A percentile compares a stretch with the other conserved stretches of the same genome.
Evolutionary conservation across 2,113 vertebrate species (phyloP).

Genomic region (Dicrurus megarhynchus): DNA sequence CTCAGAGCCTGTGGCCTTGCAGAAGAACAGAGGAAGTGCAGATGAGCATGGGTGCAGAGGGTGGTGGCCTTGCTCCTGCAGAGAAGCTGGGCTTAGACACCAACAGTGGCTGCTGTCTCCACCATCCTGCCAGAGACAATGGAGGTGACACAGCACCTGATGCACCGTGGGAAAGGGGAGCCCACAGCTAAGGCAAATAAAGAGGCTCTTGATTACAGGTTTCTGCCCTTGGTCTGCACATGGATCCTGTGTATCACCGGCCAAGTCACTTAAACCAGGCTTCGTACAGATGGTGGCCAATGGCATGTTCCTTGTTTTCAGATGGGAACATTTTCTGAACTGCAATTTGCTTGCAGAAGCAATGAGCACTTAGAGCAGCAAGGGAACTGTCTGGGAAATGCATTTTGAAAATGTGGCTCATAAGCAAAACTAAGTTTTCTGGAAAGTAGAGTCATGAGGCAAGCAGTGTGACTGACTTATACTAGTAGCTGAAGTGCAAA

Average conservation of each 20-base stretch:
- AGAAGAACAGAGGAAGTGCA: background rate
- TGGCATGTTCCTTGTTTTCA: background rate
- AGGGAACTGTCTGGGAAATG: background rate
- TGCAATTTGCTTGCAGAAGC: background rate
- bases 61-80: background rate
- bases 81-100: background rate
- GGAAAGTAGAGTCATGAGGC: background rate
- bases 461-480: background rate
- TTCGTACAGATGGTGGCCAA: background rate
- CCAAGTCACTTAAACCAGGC: background rate
- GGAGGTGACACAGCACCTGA: accelerated
- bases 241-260: background rate
- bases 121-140: accelerated
- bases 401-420: background rate
- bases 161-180: background rate
- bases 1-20: background rate
- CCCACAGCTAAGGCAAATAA: background rate
- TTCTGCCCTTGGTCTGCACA: background rate
- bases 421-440: background rate
- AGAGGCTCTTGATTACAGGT: background rate
- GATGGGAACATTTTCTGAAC: background rate
- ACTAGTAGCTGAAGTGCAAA: background rate
- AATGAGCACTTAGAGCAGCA: background rate
- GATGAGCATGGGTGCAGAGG: accelerated
- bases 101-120: background rate